phyloP scores from a whole-genome alignment of 2,113 vertebrate species.

The Genyomyrus donnyi region DNA sequence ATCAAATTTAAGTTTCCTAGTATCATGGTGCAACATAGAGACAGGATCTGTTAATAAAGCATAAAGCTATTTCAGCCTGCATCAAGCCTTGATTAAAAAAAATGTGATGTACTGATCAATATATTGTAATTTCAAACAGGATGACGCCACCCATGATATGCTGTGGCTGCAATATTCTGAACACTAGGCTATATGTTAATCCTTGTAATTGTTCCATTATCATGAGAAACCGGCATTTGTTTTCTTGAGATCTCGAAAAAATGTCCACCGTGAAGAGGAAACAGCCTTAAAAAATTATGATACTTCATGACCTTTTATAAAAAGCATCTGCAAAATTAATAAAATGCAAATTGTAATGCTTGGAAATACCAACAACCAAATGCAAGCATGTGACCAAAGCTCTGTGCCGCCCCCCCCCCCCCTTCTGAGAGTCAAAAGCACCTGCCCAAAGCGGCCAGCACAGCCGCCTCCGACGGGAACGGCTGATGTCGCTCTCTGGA shows the following conservation, averaged over 20 bases:
- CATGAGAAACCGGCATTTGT: background rate
- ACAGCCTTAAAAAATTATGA: background rate
- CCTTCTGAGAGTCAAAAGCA: background rate
- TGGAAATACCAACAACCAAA: background rate
- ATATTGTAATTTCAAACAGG: background rate
- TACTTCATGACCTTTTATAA: background rate
- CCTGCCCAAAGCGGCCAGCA: background rate
- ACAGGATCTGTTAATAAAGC: background rate
- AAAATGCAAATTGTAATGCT: background rate
- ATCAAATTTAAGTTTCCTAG: background rate
- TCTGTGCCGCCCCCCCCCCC: background rate
- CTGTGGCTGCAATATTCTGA: background rate
- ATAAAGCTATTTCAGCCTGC: background rate
- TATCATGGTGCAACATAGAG: background rate
- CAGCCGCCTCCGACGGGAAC: background rate
- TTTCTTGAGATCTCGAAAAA: background rate
- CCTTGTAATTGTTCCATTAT: background rate
- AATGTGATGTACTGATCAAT: background rate
- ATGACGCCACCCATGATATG: background rate
- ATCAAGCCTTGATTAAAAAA: background rate
- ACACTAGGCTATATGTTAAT: background rate
- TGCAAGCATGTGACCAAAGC: background rate
- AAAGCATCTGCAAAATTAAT: background rate
- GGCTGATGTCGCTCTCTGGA: conserved; percentile 37
- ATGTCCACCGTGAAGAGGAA: background rate